Evolutionary conservation across 2,888 invertebrate genomes (phyloP), one percentile per base, ranked within the genome.

Genomic region (Tachina lurida): DNA sequence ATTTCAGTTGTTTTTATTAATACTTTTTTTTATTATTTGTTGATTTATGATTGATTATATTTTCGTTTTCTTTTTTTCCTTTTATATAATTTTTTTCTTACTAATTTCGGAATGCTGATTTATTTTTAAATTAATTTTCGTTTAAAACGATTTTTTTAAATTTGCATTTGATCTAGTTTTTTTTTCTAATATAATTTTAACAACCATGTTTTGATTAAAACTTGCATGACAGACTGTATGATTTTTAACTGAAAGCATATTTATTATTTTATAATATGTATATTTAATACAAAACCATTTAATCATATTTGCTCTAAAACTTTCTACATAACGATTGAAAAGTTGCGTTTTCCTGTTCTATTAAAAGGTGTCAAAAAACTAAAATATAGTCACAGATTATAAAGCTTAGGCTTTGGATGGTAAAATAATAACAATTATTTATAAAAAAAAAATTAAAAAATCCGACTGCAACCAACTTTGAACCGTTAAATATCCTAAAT

Each of bases 1-100:
- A 83, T 80, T 67, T 83, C 31, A 39, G 63, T 85, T 70, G 78
- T 56, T 79, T 83, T 75, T 67, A 86, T 68, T 70, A 67, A 58
- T 68, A 41, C 10, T 78, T 31, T 13, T 78, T 31, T 13, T 78
- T 68, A 31, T 56, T 45, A 56, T 45, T 63, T 56, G 31, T 74
- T 84, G 49, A 10, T 77, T 73, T 73, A 17, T 70, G 62, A 58
- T 41, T 70, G 62, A 58, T 41, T 52, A 47, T 73, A 22, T 39
- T 67, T 49, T 74, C 8, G 10, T 19, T 58, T 56, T 52, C 63
- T 17, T 74, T 68, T 77, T 68, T 54, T 31, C 31, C 45, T 77
- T 17, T 41, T 60, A 9, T 3, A 60, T 60, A 39, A 17, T 78
- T 41, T 60, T 41, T 49, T 58, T 78, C 76, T 67, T 19, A 68